Evolutionary conservation across 2,113 vertebrate genomes (phyloP).

Genomic region (Bubo blakistoni): DNA sequence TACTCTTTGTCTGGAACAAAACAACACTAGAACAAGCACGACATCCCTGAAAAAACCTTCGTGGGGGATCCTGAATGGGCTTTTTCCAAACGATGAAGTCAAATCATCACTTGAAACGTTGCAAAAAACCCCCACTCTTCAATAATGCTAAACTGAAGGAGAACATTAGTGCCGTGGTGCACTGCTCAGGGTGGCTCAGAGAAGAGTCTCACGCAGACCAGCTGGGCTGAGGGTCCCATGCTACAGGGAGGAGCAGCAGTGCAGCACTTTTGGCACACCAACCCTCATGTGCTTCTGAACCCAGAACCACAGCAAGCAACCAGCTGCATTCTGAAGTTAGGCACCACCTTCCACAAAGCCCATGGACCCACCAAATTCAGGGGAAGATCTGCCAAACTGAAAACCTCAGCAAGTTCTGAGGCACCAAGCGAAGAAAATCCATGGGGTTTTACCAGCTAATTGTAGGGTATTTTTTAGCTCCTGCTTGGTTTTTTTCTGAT

Average conservation of each 20-base stretch:
- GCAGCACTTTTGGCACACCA: background rate
- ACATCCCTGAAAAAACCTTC: background rate
- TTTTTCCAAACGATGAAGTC: background rate
- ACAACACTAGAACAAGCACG: background rate
- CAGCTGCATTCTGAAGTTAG: background rate
- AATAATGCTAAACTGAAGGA: background rate
- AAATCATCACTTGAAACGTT: background rate
- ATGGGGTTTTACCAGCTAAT: background rate
- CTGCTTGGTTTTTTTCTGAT: background rate
- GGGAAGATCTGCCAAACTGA: background rate
- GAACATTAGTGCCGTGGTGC: background rate
- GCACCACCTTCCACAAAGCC: background rate
- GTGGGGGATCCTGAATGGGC: background rate
- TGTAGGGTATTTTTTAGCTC: background rate
- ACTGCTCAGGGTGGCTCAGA: background rate
- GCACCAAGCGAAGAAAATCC: background rate
- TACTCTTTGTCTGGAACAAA: background rate
- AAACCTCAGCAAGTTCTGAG: background rate
- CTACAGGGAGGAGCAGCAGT: background rate
- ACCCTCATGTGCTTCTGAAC: background rate
- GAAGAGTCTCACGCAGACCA: background rate
- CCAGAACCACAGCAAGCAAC: background rate
- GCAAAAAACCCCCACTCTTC: background rate
- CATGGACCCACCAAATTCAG: rapidly evolving
- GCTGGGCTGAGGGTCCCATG: background rate